Evolutionary conservation across 1,140 invertebrate genomes (phyloP).

Genomic region (Heliconius eleuchia): DNA sequence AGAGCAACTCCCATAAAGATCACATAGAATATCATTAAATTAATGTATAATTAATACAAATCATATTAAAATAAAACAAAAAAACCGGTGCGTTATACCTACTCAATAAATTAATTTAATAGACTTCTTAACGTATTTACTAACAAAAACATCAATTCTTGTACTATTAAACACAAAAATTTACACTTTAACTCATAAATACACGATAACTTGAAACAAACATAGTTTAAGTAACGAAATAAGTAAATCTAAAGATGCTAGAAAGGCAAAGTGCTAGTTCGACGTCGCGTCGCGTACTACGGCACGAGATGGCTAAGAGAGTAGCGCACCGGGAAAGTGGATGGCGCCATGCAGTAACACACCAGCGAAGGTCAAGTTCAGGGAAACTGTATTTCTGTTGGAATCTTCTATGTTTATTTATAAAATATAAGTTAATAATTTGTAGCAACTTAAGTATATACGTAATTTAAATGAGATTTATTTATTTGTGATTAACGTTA

Average conservation of each 20-base stretch:
- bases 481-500: too few relatives aligned
- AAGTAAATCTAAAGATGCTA: not conserved
- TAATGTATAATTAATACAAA: not conserved
- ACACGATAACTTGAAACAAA: not conserved
- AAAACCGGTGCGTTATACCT: not conserved
- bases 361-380: constrained; percentile 51
- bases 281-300: constrained; percentile 42
- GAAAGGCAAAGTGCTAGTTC: constrained; percentile 13
- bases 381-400: constrained; percentile 4
- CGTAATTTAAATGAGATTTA: too few relatives aligned
- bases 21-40: not conserved
- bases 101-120: not conserved
- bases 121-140: not conserved
- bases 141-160: not conserved
- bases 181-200: not conserved
- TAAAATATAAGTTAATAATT: too few relatives aligned
- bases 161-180: not conserved
- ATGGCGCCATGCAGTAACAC: constrained; percentile 32
- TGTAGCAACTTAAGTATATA: too few relatives aligned
- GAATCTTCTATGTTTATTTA: not conserved
- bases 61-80: not conserved
- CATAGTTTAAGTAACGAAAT: not conserved
- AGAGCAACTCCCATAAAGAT: not conserved
- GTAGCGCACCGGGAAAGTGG: constrained; percentile 41
- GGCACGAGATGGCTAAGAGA: constrained; percentile 12